Percentiles rank a stretch among this genome's conserved stretches.
phyloP scores from a whole-genome alignment of 2,113 vertebrate genomes.

The Pogona vitticeps region DNA sequence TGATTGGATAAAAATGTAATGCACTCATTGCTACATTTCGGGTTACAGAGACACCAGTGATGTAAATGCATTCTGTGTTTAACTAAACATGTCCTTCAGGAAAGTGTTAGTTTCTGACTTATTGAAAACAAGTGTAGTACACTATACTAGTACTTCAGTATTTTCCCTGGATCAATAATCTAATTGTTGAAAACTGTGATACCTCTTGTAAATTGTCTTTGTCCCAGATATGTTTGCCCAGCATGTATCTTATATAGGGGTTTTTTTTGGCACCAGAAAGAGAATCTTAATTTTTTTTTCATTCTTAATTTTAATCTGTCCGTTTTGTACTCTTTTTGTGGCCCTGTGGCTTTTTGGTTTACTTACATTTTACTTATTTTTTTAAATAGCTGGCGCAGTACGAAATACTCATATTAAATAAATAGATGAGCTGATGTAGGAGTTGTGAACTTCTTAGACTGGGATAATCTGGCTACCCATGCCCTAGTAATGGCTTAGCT shows the following conservation, averaged over 20 bases:
- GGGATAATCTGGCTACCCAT: background rate
- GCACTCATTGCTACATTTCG: background rate
- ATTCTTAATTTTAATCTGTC: background rate
- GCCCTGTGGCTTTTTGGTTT: background rate
- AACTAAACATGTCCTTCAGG: background rate
- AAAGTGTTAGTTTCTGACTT: background rate
- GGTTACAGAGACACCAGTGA: background rate
- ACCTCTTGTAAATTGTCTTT: too few species aligned
- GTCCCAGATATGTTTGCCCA: background rate
- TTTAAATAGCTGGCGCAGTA: background rate
- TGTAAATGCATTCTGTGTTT: background rate
- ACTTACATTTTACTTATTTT: background rate
- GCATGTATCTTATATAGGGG: background rate
- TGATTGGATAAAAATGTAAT: background rate
- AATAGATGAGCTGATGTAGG: background rate
- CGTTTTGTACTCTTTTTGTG: background rate
- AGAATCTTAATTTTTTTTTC: background rate
- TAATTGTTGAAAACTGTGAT: background rate
- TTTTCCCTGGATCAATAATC: background rate
- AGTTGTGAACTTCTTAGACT: background rate
- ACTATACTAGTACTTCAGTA: too few species aligned
- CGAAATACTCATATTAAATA: background rate
- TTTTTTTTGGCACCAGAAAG: background rate
- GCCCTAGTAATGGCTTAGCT: background rate
- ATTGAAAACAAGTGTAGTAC: background rate